Base-by-base conservation (phyloP, 2,888 invertebrate genomes). In the Callimorpha dominula region DNA sequence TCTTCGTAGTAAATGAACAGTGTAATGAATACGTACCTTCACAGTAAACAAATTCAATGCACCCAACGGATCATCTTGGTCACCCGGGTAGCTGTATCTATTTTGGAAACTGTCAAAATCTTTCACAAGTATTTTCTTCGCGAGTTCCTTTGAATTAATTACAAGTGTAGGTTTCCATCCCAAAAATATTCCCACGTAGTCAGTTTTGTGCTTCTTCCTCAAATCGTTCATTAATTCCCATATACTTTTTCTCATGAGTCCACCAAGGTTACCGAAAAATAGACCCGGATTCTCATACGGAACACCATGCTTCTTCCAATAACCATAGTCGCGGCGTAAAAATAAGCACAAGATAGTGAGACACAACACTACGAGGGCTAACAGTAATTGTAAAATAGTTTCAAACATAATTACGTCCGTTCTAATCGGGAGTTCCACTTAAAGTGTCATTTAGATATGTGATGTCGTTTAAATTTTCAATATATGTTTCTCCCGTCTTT, bases 11-110 rank as follows among this genome's bases (percentile, higher is more conserved):
- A 46, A 46, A 46, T 46, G 9, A 46, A 46, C 43, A 46, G 9
- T 46, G 9, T 46, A 20, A 20, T 4, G 12, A 57, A 20, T 60
- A 60, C 68, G 46, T 87, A 92, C 93, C 86, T 91, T 92, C 0
- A 92, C 79, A 14, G 89, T 86, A 74, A 94, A 93, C n/a, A 94
- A 81, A 82, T 93, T 93, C 46, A 93, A 81, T 3, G 92, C 86
- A 4, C 94, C 94, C 65, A 94, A 81, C 1, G 92, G 92, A 77
- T 94, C 94, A 6, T 88, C 80, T 0, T 68, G 71, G 20, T 85
- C 81, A 12, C 89, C 86, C 0, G 90, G 78, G 65, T 89, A 90
- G 65, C 85, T 66, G 75, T 84, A 87, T 81, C 94, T 86, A 65
- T 93, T 88, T 79, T 90, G 88, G 73, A 94, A 94, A 79, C 87